Evolutionary conservation across 2,888 invertebrate species (phyloP).

Genomic region (Automeris io): DNA sequence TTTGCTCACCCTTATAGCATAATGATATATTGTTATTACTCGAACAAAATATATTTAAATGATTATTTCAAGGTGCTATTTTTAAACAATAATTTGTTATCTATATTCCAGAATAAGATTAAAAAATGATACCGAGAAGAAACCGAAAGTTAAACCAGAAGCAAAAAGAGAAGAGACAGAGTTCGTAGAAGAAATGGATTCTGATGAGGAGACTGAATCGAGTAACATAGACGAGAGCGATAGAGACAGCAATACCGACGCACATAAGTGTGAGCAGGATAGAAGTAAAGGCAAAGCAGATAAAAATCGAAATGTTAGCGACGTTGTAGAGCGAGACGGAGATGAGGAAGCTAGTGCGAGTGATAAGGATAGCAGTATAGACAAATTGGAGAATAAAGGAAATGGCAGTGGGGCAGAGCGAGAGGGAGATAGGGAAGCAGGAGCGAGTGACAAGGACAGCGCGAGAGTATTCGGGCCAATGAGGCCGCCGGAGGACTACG

Average conservation of each 20-base stretch:
- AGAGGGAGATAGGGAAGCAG: slow-evolving; percentile 4
- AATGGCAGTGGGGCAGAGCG: slow-evolving; percentile 2
- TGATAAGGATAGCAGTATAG: slow-evolving; percentile 7
- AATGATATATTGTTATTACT: no score
- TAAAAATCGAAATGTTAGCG: background rate
- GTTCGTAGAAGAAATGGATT: slow-evolving; percentile 73
- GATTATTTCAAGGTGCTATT: no score
- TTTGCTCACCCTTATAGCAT: no score
- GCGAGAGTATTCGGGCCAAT: slow-evolving; percentile 59
- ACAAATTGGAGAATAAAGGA: no score
- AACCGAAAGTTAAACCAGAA: slow-evolving; percentile 33
- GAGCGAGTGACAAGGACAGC: slow-evolving; percentile 10
- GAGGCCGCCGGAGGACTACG: slow-evolving; percentile 67
- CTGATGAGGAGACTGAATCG: slow-evolving; percentile 46
- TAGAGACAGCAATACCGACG: slow-evolving; percentile 3
- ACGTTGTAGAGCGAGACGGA: slow-evolving; percentile 2
- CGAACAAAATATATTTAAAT: no score
- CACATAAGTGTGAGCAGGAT: background rate
- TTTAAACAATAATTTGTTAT: background rate
- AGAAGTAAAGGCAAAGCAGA: slow-evolving; percentile 3
- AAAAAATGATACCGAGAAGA: slow-evolving; percentile 60
- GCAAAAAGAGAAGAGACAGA: slow-evolving; percentile 48
- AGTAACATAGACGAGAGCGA: slow-evolving; percentile 11
- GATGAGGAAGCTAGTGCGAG: slow-evolving; percentile 7
- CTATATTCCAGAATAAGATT: slow-evolving; percentile 51